These are phyloP conservation scores for Dynastes grantii DNA, from an alignment of 2,888 invertebrate genomes.

Conservation along the genomic window DNA sequence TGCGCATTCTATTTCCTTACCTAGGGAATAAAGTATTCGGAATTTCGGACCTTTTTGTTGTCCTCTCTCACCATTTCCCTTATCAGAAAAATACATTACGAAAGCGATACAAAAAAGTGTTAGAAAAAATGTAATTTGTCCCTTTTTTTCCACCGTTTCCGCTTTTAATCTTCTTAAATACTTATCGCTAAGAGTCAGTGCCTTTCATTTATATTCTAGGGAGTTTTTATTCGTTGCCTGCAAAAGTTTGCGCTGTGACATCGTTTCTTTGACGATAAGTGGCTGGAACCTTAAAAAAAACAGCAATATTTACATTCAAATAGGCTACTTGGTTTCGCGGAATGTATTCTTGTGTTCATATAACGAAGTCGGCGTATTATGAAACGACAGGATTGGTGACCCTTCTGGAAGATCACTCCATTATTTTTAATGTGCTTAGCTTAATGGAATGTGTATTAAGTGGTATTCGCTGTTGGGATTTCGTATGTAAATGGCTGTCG, in stretches of 20 bases:
- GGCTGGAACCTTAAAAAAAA: not conserved
- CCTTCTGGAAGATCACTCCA: not conserved
- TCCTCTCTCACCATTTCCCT: not conserved
- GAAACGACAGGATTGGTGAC: not conserved
- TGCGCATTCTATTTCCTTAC: too few species aligned
- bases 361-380: not conserved
- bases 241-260: not conserved
- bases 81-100: not conserved
- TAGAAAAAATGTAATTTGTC: not conserved
- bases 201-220: not conserved
- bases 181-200: not conserved
- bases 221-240: not conserved
- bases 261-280: not conserved
- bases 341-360: not conserved
- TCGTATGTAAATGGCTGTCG: not conserved
- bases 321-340: not conserved
- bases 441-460: conserved; percentile 1
- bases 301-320: conserved; percentile 7
- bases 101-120: not conserved
- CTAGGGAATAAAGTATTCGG: not conserved
- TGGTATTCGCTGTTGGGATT: not conserved
- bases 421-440: conserved; percentile 2
- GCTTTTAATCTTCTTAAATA: conserved; percentile 4
- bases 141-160: not conserved
- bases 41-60: not conserved